Base-by-base conservation (phyloP, 64 coral and sea anemone species). In the Actinia equina region DNA sequence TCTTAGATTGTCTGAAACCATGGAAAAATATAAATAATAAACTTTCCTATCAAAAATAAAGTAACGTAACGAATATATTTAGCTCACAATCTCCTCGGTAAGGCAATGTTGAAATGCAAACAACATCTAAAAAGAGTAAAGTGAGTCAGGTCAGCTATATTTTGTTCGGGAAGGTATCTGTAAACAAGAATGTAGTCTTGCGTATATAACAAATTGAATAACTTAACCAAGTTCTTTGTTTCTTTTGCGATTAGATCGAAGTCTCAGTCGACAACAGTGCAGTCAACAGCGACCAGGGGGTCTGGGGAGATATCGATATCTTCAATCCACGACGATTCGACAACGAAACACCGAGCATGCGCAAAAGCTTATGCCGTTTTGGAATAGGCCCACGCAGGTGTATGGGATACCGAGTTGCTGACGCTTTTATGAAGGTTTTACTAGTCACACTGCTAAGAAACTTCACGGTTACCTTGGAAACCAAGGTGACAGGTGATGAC, bases 271-370 rank as follows among this genome's bases (percentile, higher is more conserved):
- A 92, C 51, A 77, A 92, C 69, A 88, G 53, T 18, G 91, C 91
- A 30, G 86, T 88, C 12, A 92, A 92, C 27, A 92, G 81, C 52
- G 81, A 92, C 91, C 54, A 80, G 2, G 27, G 1, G 44, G 86
- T 92, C 26, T 92, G 86, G 91, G 86, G 80, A 41, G 69, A 92
- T 45, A 45, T 65, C 15, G 37, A 92, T 44, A 88, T 43, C 23
- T 92, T 92, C 82, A 88, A 92, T 85, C 86, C 91, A 8, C 91
- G 82, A 62, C 80, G 91, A 71, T 88, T 93, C 51, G 91, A 93
- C n/a, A 59, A 88, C 81, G 86, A 93, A 88, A 93, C 91, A 67
- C 69, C 91, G 25, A 85, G 4, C 91, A 93, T 93, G 82, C 91
- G 91, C 43, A 93, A 64, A 88, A 93, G 86, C 67, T 43, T 93